Percentiles rank a stretch among this genome's conserved stretches.
phyloP scores from a whole-genome alignment of 1,140 invertebrate genomes.

The Triops cancriformis region DNA sequence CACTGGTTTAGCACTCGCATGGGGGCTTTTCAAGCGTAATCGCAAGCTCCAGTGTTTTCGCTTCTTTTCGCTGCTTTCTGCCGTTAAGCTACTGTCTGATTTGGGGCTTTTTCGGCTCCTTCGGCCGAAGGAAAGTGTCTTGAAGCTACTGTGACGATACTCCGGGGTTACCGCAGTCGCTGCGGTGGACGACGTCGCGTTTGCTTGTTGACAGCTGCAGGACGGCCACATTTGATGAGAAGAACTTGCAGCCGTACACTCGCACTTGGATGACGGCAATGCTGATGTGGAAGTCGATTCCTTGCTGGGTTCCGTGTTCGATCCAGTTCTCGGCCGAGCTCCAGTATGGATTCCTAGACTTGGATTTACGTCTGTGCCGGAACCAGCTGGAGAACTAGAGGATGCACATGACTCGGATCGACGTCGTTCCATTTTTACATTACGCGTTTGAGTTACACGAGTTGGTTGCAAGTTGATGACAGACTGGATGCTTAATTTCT shows the following conservation, averaged over 20 bases:
- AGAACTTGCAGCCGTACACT: neutral
- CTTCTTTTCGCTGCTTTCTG: neutral
- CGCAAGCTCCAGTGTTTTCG: neutral
- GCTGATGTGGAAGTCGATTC: neutral
- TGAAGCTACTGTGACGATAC: neutral
- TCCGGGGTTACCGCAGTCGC: neutral
- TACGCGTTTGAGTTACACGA: neutral
- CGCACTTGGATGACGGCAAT: neutral
- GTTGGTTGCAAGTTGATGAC: neutral
- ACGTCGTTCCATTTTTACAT: neutral
- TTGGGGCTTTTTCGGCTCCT: neutral
- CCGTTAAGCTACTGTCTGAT: neutral
- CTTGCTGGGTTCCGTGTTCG: neutral
- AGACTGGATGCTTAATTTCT: neutral
- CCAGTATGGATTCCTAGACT: neutral
- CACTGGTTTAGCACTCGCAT: neutral
- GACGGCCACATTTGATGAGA: neutral
- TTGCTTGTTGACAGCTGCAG: neutral
- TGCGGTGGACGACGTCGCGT: neutral
- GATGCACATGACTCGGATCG: neutral
- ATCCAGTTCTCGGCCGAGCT: neutral
- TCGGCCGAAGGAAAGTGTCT: neutral
- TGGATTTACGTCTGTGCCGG: neutral
- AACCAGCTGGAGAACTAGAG: neutral
- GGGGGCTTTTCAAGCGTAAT: neutral